These are phyloP conservation scores for Lagenorhynchus albirostris DNA, from an alignment of 2,113 vertebrate genomes.

Conservation along the genomic window DNA sequence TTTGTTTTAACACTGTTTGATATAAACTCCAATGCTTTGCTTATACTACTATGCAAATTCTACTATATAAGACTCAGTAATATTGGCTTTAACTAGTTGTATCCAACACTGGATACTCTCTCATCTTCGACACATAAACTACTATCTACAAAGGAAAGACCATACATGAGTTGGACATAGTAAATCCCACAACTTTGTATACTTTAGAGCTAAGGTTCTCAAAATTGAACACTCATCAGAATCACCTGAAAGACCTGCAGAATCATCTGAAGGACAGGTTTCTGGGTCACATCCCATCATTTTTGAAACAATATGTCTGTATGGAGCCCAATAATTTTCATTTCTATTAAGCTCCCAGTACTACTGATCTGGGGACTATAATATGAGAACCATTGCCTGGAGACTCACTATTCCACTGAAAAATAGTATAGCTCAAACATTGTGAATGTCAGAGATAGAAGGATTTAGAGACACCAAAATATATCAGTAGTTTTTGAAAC, in stretches of 20 bases:
- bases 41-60: not conserved
- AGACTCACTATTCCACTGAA: not conserved
- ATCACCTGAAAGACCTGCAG: not conserved
- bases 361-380: not conserved
- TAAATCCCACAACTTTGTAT: not conserved
- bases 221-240: not conserved
- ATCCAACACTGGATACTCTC: not conserved
- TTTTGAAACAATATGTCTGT: not conserved
- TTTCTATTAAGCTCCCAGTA: not conserved
- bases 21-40: not conserved
- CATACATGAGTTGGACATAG: fast-evolving
- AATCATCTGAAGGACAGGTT: not conserved
- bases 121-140: not conserved
- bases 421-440: not conserved
- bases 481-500: not conserved
- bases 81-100: not conserved
- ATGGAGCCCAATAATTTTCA: not conserved
- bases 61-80: not conserved
- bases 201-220: not conserved
- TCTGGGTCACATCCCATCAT: not conserved
- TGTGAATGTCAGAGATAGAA: not conserved
- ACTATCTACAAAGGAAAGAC: not conserved
- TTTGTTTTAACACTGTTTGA: not conserved
- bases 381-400: not conserved
- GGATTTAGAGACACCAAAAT: not conserved